phyloP scores from a whole-genome alignment of 1,140 invertebrate genomes.

The Drosophila sp. region DNA sequence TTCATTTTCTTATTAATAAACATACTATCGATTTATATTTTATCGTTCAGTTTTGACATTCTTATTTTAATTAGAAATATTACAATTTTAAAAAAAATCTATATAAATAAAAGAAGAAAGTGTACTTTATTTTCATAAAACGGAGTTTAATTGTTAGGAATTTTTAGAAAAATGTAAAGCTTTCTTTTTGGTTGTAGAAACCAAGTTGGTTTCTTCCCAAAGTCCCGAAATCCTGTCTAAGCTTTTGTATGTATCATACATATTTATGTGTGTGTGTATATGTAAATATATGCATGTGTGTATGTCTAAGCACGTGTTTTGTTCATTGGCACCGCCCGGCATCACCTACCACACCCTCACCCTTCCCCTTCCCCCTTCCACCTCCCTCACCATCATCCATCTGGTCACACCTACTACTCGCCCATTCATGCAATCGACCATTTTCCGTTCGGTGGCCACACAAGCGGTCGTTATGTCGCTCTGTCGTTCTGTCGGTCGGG shows the following conservation, averaged over 20 bases:
- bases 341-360: neutral
- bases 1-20: too few species aligned
- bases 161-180: too few species aligned
- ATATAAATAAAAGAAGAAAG: too few species aligned
- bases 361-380: neutral
- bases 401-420: neutral
- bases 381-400: neutral
- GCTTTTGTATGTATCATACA: constrained; percentile 1
- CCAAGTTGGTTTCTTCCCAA: neutral
- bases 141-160: too few species aligned
- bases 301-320: constrained; percentile 47
- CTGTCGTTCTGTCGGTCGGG: constrained; percentile 4
- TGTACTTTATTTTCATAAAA: too few species aligned
- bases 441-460: constrained; percentile 34
- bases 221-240: neutral
- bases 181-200: neutral
- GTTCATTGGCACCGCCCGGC: constrained; percentile 45
- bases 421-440: constrained; percentile 39
- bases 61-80: too few species aligned
- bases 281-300: constrained; percentile 28
- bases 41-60: too few species aligned
- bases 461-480: neutral
- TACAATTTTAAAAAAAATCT: too few species aligned
- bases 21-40: too few species aligned
- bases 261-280: constrained; percentile 37